Evolutionary conservation across 2,113 vertebrate species (phyloP).

Genomic region (Dryoscopus gambensis): DNA sequence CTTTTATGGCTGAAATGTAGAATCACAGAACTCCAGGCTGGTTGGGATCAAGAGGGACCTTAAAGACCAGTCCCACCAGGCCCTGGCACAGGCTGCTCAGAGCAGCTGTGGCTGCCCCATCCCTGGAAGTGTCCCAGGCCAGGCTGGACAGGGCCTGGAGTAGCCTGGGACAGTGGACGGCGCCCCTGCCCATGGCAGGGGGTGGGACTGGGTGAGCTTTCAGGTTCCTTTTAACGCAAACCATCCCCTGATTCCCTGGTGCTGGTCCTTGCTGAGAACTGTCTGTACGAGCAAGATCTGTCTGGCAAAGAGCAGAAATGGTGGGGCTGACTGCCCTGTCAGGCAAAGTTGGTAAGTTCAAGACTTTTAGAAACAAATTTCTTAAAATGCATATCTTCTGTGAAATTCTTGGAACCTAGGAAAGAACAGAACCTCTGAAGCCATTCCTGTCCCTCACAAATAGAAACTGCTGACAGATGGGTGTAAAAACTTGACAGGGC

Average conservation of each 20-base stretch:
- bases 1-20: not conserved
- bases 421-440: not conserved
- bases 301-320: not conserved
- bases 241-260: not conserved
- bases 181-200: not conserved
- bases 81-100: not conserved
- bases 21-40: not conserved
- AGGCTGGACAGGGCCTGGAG: not conserved
- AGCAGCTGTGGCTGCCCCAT: not conserved
- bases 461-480: not conserved
- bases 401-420: not conserved
- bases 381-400: fast-evolving
- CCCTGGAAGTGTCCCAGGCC: not conserved
- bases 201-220: not conserved
- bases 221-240: not conserved
- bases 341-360: not conserved
- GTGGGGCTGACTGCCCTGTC: not conserved
- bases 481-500: not conserved
- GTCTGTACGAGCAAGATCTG: fast-evolving
- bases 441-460: not conserved
- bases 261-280: not conserved
- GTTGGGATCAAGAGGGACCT: not conserved
- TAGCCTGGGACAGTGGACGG: not conserved
- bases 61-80: not conserved
- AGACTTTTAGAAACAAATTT: not conserved